Evolutionary conservation across 2,113 vertebrate genomes (phyloP).

Genomic region (Otus sunia): DNA sequence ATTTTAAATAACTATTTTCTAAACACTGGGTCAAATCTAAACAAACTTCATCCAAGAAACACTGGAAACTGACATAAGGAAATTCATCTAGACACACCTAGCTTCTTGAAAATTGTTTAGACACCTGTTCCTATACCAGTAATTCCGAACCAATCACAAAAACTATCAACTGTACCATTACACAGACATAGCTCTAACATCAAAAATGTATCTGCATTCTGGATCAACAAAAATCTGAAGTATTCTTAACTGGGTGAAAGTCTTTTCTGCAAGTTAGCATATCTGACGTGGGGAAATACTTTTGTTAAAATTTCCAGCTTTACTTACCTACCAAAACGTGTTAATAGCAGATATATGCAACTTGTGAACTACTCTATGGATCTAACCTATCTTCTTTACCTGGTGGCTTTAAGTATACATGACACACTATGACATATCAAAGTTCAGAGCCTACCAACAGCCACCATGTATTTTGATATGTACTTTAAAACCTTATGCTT

Average conservation of each 20-base stretch:
- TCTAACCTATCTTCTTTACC: background rate
- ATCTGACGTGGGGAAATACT: background rate
- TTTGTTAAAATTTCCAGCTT: background rate
- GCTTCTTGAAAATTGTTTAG: background rate
- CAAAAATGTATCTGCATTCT: rapidly evolving
- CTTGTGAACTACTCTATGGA: rapidly evolving
- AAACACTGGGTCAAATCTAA: background rate
- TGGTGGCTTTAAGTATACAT: rapidly evolving
- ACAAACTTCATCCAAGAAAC: background rate
- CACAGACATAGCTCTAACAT: background rate
- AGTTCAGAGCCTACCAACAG: too few relatives aligned
- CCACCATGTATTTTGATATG: rapidly evolving
- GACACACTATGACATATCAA: rapidly evolving
- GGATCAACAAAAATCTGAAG: background rate
- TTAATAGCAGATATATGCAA: rapidly evolving
- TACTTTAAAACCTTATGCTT: background rate
- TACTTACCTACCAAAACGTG: background rate
- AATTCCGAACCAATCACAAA: rapidly evolving
- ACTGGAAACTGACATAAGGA: background rate
- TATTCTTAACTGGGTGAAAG: background rate
- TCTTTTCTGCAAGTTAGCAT: background rate
- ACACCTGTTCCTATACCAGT: background rate
- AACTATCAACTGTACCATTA: too few relatives aligned
- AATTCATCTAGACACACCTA: background rate
- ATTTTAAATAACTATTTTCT: background rate